A percentile compares a stretch with the other conserved stretches of the same genome.
phyloP scores from a whole-genome alignment of 2,113 vertebrate species.

The Hucho hucho region DNA sequence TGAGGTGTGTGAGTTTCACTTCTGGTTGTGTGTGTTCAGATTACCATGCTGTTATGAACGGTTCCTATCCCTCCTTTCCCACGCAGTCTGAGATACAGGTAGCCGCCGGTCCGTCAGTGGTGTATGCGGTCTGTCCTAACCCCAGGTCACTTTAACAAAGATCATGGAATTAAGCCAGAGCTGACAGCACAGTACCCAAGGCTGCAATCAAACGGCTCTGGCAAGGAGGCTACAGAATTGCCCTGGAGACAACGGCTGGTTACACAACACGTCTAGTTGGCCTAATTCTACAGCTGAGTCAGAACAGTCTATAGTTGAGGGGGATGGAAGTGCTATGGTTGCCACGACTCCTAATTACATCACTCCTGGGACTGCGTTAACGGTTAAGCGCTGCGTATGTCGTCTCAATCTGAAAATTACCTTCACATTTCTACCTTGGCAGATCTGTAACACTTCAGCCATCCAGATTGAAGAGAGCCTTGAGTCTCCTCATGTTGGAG shows the following conservation, averaged over 20 bases:
- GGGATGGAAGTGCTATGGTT: background rate
- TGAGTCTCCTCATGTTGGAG: background rate
- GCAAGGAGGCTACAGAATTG: background rate
- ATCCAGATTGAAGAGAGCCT: too few species aligned
- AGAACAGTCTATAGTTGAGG: background rate
- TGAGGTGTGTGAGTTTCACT: background rate
- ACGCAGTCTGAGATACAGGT: background rate
- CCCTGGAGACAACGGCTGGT: background rate
- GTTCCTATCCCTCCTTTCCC: background rate
- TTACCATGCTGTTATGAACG: background rate
- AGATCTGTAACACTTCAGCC: too few species aligned
- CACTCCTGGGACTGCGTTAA: background rate
- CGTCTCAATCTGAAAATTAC: too few species aligned
- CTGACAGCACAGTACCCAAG: background rate
- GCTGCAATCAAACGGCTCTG: background rate
- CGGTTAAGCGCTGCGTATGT: too few species aligned
- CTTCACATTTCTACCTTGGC: too few species aligned
- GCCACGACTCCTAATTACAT: background rate
- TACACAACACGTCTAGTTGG: background rate
- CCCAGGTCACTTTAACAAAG: constrained; percentile 9
- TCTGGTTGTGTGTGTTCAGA: background rate
- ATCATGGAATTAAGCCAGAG: constrained; percentile 23
- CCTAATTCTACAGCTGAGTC: too few species aligned
- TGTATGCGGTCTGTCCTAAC: background rate
- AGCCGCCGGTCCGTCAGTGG: background rate